These are phyloP conservation scores for Ceratina calcarata DNA, from an alignment of 1,140 invertebrate genomes.

Conservation along the genomic window DNA sequence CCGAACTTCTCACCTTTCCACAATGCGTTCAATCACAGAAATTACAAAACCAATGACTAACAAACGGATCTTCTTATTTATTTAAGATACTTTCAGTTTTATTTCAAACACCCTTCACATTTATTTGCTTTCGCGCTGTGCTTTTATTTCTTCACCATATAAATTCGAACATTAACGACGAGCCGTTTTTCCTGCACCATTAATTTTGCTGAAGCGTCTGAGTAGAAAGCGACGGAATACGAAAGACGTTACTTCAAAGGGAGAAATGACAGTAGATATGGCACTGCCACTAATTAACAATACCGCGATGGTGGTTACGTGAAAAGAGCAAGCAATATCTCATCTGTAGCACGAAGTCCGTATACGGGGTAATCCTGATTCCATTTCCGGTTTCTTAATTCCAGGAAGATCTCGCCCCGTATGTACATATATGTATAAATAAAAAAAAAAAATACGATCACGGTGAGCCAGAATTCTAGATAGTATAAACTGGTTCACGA, in stretches of 20 bases:
- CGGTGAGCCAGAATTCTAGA: background rate
- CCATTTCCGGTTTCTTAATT: too few relatives aligned
- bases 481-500: slow-evolving; percentile 10
- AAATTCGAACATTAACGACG: too few relatives aligned
- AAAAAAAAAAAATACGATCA: background rate
- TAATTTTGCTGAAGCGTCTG: too few relatives aligned
- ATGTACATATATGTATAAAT: slow-evolving; percentile 34
- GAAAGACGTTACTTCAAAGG: slow-evolving; percentile 1
- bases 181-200: too few relatives aligned
- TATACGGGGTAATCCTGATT: slow-evolving; percentile 20
- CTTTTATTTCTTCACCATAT: background rate
- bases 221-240: too few relatives aligned
- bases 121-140: background rate
- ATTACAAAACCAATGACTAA: background rate
- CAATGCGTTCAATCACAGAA: background rate
- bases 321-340: slow-evolving; percentile 43
- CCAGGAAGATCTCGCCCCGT: slow-evolving; percentile 9
- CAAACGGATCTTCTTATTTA: background rate
- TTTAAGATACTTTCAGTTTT: too few relatives aligned
- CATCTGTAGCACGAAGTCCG: too few relatives aligned
- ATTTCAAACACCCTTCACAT: too few relatives aligned
- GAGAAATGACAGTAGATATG: slow-evolving; percentile 47
- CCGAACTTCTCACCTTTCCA: slow-evolving; percentile 73
- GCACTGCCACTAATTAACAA: slow-evolving; percentile 58
- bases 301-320: slow-evolving; percentile 50